phyloP scores from a whole-genome alignment of 2,888 invertebrate species.

The Cerastoderma edule region DNA sequence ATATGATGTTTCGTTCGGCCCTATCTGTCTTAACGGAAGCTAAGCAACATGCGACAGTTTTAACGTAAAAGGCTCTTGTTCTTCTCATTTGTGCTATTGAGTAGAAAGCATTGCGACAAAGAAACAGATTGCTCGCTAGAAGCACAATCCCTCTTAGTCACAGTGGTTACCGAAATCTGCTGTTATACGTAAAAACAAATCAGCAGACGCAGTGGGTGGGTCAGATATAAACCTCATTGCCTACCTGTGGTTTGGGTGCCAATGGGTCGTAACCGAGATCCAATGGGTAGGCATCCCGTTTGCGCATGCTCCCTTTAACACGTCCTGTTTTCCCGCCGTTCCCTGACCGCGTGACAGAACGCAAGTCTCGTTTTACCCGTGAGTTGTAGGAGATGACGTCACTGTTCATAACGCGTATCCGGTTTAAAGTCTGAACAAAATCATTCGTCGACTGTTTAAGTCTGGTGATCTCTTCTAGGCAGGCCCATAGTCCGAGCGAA shows the following conservation, averaged over 20 bases:
- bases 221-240: too few relatives aligned
- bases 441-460: slow-evolving; percentile 32
- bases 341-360: not conserved
- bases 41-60: too few relatives aligned
- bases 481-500: slow-evolving; percentile 38
- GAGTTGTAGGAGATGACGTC: not conserved
- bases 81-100: too few relatives aligned
- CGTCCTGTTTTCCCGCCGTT: not conserved
- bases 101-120: too few relatives aligned
- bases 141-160: too few relatives aligned
- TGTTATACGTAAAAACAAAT: too few relatives aligned
- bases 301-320: not conserved
- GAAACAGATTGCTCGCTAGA: too few relatives aligned
- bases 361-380: slow-evolving; percentile 7
- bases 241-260: slow-evolving; percentile 16
- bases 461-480: slow-evolving; percentile 33
- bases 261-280: slow-evolving; percentile 24
- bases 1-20: too few relatives aligned
- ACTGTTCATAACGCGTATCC: not conserved
- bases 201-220: too few relatives aligned
- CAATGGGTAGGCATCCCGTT: slow-evolving; percentile 19
- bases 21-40: too few relatives aligned
- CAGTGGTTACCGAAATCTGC: too few relatives aligned
- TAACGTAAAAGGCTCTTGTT: too few relatives aligned
- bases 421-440: slow-evolving; percentile 14